These are phyloP conservation scores for Noctua janthina DNA, from an alignment of 2,888 invertebrate species.

Conservation along the genomic window DNA sequence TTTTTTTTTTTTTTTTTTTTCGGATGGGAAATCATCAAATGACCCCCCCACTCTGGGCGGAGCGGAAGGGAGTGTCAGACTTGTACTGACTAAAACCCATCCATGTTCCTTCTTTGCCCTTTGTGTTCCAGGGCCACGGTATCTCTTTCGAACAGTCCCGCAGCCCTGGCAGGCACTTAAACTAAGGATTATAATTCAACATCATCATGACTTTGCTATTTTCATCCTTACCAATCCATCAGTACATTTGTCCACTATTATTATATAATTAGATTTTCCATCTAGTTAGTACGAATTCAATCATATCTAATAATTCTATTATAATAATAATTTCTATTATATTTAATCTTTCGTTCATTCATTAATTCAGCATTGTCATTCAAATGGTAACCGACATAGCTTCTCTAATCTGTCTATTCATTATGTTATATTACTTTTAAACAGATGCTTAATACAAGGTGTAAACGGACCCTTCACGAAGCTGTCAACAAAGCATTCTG, in stretches of 20 bases:
- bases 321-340: too few relatives aligned
- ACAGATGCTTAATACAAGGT: neutral
- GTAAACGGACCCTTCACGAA: too few relatives aligned
- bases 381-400: neutral
- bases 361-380: slow-evolving; percentile 3
- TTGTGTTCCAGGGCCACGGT: too few relatives aligned
- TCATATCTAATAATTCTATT: too few relatives aligned
- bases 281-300: neutral
- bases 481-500: too few relatives aligned
- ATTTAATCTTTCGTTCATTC: neutral
- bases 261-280: neutral
- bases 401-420: neutral
- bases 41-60: too few relatives aligned
- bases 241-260: neutral
- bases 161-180: neutral
- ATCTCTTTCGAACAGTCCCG: too few relatives aligned
- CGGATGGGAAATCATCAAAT: too few relatives aligned
- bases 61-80: too few relatives aligned
- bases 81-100: too few relatives aligned
- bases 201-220: slow-evolving; percentile 2
- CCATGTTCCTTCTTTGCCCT: too few relatives aligned
- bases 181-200: neutral
- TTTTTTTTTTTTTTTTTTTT: neutral
- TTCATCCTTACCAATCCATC: neutral
- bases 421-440: neutral